Conservation (phyloP, 2,113 vertebrate genomes). For the Heliornis fulica region DNA sequence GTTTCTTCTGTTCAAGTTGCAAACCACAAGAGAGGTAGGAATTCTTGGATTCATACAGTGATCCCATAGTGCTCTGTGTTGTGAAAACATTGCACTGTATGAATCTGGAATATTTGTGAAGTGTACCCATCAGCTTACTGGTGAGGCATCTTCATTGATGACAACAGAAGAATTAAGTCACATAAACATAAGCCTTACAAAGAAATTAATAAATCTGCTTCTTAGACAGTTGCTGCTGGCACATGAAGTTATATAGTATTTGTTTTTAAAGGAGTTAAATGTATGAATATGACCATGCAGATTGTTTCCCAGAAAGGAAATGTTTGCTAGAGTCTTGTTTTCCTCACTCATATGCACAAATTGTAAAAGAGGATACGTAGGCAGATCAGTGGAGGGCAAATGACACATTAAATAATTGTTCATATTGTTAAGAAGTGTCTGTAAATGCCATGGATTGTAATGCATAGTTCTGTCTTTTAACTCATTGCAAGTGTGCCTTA, state of each 20-base stretch:
- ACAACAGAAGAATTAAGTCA: conserved; percentile 3
- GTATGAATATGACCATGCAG: neutral
- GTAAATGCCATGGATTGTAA: neutral
- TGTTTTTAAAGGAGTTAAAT: conserved; percentile 42
- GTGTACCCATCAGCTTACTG: conserved; percentile 71
- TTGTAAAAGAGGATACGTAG: conserved; percentile 6
- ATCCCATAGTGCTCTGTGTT: conserved; percentile 72
- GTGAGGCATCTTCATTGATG: conserved; percentile 65
- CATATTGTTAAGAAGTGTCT: neutral
- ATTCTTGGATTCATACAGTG: conserved; percentile 86
- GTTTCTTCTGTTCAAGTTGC: conserved; percentile 93
- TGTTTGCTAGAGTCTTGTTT: neutral
- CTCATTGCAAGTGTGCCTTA: neutral
- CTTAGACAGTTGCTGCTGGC: neutral
- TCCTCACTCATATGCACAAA: neutral
- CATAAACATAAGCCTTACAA: conserved; percentile 9
- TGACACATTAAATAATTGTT: neutral
- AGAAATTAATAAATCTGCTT: neutral
- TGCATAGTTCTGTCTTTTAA: neutral
- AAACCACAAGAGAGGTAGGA: conserved; percentile 98
- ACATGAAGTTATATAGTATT: conserved; percentile 8
- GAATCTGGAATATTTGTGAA: conserved; percentile 82
- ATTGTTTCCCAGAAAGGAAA: neutral
- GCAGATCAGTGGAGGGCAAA: neutral
- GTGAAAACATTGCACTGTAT: conserved; percentile 79